Evolutionary conservation across 2,888 invertebrate species (phyloP).

Genomic region (Cryptocheilus praepositus): DNA sequence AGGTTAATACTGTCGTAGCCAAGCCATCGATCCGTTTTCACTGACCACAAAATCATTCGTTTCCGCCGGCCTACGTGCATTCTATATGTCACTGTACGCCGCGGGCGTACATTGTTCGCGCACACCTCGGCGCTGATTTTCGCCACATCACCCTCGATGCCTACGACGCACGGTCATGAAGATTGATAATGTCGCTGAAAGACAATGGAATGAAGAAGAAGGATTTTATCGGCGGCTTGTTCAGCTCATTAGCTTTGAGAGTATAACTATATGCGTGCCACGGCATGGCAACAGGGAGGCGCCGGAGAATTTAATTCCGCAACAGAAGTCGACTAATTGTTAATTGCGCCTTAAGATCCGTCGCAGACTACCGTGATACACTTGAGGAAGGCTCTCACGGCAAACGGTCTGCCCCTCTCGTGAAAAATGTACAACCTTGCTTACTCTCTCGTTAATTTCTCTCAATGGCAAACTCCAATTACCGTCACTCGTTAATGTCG

Average conservation of each 20-base stretch:
- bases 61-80: slow-evolving; percentile 6
- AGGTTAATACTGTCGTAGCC: slow-evolving; percentile 5
- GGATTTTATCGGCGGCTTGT: slow-evolving; percentile 9
- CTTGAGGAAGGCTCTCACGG: slow-evolving; percentile 1
- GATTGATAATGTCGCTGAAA: slow-evolving; percentile 32
- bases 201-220: not conserved
- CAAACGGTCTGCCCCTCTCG: not conserved
- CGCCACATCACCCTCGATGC: slow-evolving; percentile 1
- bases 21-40: slow-evolving; percentile 30
- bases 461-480: no score
- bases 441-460: slow-evolving; percentile 4
- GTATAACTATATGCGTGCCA: slow-evolving; percentile 29
- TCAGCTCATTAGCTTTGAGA: slow-evolving; percentile 37
- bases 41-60: slow-evolving; percentile 21
- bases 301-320: slow-evolving; percentile 42
- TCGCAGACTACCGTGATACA: slow-evolving; percentile 32
- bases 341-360: slow-evolving; percentile 38
- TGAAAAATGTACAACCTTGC: not conserved
- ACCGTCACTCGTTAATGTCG: no score
- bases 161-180: not conserved
- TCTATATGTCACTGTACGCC: slow-evolving; percentile 17
- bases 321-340: slow-evolving; percentile 41
- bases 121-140: not conserved
- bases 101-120: not conserved
- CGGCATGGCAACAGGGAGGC: slow-evolving; percentile 20